Conservation (phyloP, 2,888 invertebrate genomes). For the Argyresthia goedartella region DNA sequence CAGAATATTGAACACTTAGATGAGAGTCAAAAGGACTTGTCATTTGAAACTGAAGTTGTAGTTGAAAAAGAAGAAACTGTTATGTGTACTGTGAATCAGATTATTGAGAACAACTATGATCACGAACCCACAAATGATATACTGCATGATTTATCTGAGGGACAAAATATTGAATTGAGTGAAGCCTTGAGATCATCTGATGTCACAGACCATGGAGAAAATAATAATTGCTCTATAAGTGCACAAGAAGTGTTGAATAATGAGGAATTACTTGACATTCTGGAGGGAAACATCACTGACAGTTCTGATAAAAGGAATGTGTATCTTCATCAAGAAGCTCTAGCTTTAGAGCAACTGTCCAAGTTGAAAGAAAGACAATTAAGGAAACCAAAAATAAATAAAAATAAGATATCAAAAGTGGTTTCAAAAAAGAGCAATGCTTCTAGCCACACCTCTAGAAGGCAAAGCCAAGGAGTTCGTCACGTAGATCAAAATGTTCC, state of each 20-base stretch:
- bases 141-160: conserved; percentile 42
- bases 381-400: conserved; percentile 1
- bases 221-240: conserved; percentile 36
- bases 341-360: conserved; percentile 49
- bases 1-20: too few relatives aligned
- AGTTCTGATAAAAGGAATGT: neutral
- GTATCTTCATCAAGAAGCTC: conserved; percentile 24
- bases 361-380: conserved; percentile 27
- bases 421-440: conserved; percentile 2
- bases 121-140: conserved; percentile 22
- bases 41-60: conserved; percentile 53
- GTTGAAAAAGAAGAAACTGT: conserved; percentile 29
- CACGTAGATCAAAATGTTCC: neutral
- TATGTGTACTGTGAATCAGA: conserved; percentile 21
- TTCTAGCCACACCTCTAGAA: neutral
- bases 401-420: conserved; percentile 1
- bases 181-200: conserved; percentile 49
- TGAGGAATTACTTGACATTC: conserved; percentile 55
- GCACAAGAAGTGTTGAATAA: conserved; percentile 58
- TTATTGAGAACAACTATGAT: conserved; percentile 27
- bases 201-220: conserved; percentile 38
- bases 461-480: neutral
- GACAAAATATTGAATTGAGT: conserved; percentile 50
- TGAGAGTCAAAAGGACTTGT: too few relatives aligned
- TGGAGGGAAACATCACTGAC: conserved; percentile 41